Evolutionary conservation across 2,113 vertebrate genomes (phyloP).

Genomic region (Lepus timidus): DNA sequence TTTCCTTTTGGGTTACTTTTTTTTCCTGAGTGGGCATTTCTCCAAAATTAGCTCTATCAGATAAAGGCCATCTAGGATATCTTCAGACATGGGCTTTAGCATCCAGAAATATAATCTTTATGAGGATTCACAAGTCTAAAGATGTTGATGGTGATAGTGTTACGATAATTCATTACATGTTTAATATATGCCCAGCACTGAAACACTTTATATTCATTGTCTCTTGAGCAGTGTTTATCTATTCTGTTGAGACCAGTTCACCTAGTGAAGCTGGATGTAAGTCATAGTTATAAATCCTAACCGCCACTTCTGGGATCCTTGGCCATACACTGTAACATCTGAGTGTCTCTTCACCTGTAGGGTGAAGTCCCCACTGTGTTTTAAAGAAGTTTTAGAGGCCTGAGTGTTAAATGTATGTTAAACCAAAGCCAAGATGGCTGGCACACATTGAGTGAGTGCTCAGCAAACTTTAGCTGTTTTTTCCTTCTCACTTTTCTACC

Average conservation of each 20-base stretch:
- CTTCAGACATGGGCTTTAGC: not conserved
- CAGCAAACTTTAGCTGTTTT: not conserved
- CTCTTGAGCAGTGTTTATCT: not conserved
- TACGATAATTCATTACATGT: not conserved
- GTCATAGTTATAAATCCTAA: not conserved
- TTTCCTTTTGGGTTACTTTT: conserved; percentile 67
- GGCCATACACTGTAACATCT: not conserved
- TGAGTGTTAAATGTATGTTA: not conserved
- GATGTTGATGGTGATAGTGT: not conserved
- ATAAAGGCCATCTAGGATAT: not conserved
- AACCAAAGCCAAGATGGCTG: not conserved
- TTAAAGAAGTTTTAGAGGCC: not conserved
- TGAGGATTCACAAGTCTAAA: conserved; percentile 11
- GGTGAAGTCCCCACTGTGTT: not conserved
- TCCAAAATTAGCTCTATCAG: conserved; percentile 8
- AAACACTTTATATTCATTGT: not conserved
- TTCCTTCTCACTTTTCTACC: not conserved
- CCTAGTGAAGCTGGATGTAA: not conserved
- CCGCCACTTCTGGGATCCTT: not conserved
- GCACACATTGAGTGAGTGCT: not conserved
- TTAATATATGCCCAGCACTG: not conserved
- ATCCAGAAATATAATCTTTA: not conserved
- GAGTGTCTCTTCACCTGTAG: not conserved
- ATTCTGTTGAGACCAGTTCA: not conserved
- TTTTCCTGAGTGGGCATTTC: conserved; percentile 25